Conservation (phyloP, 2,888 invertebrate species). For the Mantis religiosa region DNA sequence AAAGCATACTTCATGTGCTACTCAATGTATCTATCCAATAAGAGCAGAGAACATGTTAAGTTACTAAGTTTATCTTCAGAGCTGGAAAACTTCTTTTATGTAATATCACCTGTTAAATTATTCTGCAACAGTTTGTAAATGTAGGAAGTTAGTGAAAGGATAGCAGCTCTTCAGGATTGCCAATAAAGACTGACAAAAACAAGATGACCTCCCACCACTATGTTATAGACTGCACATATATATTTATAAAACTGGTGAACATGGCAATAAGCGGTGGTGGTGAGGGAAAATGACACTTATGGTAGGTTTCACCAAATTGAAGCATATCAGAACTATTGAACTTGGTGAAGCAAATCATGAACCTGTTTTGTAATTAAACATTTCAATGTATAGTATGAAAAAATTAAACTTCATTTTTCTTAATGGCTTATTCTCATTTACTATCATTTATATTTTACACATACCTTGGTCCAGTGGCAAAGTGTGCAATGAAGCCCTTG, state of each 20-base stretch:
- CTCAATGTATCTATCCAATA: too few species aligned
- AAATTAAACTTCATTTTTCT: neutral
- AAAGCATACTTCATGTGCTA: too few species aligned
- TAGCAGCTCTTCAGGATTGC: neutral
- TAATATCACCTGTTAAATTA: too few species aligned
- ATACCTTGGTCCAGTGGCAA: too few species aligned
- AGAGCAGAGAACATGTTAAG: too few species aligned
- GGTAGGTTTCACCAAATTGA: constrained; percentile 20
- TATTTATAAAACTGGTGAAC: neutral
- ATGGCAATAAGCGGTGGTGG: neutral
- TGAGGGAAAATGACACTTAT: neutral
- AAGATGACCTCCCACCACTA: neutral
- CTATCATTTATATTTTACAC: neutral
- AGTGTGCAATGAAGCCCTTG: too few species aligned
- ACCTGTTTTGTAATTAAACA: neutral
- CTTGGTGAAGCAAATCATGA: constrained; percentile 22
- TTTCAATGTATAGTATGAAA: neutral
- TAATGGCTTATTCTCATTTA: neutral
- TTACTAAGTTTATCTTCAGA: too few species aligned
- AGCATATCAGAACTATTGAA: neutral
- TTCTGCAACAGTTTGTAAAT: neutral
- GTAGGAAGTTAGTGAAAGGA: neutral
- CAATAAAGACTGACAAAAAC: neutral
- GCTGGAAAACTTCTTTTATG: too few species aligned
- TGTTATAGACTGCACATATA: neutral